Percentiles rank a stretch among this genome's conserved stretches.
These are phyloP conservation scores for Heliothis peltigera DNA, from an alignment of 2,888 invertebrate species.

Conservation along the genomic window DNA sequence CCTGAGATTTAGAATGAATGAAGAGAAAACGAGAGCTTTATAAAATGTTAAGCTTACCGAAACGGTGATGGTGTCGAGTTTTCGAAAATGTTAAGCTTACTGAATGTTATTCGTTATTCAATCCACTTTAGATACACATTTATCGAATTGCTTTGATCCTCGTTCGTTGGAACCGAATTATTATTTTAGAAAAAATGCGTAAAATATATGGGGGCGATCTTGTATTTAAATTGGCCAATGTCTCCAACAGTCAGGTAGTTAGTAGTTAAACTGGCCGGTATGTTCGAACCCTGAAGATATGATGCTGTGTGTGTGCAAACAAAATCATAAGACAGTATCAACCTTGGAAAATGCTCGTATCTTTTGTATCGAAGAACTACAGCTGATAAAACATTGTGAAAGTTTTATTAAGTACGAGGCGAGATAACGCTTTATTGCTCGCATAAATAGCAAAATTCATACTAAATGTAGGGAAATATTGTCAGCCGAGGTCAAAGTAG, in stretches of 20 bases:
- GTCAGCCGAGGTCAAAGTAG: background rate
- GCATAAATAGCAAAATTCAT: conserved; percentile 6
- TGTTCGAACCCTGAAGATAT: conserved; percentile 80
- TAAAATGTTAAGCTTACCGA: conserved; percentile 72
- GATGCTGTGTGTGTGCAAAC: conserved; percentile 83
- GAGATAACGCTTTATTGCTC: conserved; percentile 26
- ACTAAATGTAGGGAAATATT: background rate
- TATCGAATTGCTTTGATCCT: conserved; percentile 67
- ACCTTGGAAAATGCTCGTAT: conserved; percentile 77
- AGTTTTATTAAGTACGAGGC: conserved; percentile 15
- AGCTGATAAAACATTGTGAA: conserved; percentile 70
- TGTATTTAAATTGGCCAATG: conserved; percentile 83
- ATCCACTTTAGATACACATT: conserved; percentile 75
- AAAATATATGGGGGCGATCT: conserved; percentile 69
- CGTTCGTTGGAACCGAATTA: background rate
- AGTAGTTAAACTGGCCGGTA: conserved; percentile 77
- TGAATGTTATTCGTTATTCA: conserved; percentile 74
- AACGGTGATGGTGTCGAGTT: conserved; percentile 69
- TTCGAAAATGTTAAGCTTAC: conserved; percentile 67
- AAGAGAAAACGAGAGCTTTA: conserved; percentile 8
- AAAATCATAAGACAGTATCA: conserved; percentile 70
- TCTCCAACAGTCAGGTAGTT: conserved; percentile 85
- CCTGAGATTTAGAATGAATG: conserved; percentile 1
- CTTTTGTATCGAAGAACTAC: conserved; percentile 87
- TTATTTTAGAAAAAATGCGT: background rate